Evolutionary conservation across 2,113 vertebrate genomes (phyloP).

Genomic region (Gallinago paraguaiae): DNA sequence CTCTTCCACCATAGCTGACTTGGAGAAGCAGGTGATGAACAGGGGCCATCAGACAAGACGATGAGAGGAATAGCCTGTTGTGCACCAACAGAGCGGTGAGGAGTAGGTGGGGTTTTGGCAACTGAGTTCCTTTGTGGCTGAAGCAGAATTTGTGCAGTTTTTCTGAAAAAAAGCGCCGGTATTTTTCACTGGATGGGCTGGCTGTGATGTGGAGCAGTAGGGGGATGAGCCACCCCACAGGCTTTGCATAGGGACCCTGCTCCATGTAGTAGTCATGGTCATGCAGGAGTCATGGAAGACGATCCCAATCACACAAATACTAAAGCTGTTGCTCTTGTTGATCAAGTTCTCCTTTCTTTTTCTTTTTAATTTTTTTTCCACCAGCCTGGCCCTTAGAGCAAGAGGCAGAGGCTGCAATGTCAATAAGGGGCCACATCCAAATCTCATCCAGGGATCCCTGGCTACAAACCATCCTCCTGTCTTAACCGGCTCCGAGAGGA

Average conservation of each 20-base stretch:
- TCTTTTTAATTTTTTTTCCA: background rate
- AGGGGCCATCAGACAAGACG: background rate
- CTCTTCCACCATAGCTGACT: background rate
- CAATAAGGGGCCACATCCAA: background rate
- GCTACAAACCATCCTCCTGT: background rate
- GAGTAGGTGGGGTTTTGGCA: background rate
- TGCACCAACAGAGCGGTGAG: background rate
- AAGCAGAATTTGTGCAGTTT: background rate
- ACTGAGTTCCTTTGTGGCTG: background rate
- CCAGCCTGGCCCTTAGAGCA: background rate
- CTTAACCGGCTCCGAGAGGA: background rate
- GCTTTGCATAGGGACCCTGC: rapidly evolving
- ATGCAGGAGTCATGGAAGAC: background rate
- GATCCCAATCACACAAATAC: rapidly evolving
- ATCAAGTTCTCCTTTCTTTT: background rate
- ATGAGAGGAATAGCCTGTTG: background rate
- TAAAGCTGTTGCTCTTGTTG: background rate
- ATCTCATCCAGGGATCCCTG: background rate
- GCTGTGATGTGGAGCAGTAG: background rate
- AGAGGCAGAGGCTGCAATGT: rapidly evolving
- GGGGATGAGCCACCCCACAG: background rate
- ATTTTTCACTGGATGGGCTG: background rate
- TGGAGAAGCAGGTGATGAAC: background rate
- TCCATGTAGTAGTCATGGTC: rapidly evolving
- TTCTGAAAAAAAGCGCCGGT: background rate